Evolutionary conservation across 2,797 vertebrate genomes (phyloP).

Genomic region (Danio jaintianensis): DNA sequence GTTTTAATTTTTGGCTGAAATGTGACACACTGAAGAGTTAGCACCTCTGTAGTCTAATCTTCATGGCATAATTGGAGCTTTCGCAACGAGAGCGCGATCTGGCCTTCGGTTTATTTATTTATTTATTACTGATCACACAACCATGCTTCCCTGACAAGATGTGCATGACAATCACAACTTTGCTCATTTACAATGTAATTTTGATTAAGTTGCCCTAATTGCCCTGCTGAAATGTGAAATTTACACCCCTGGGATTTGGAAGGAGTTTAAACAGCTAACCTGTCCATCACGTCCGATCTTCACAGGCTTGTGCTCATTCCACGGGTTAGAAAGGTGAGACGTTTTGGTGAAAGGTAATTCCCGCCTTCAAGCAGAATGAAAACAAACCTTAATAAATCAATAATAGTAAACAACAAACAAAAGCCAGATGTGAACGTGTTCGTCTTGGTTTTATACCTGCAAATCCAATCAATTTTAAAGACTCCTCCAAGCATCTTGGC

Average conservation of each 20-base stretch:
- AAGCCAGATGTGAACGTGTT: neutral
- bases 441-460: conserved; percentile 81
- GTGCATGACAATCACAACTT: too few species aligned
- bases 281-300: conserved; percentile 99
- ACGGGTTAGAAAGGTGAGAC: conserved; percentile 94
- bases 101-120: too few species aligned
- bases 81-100: too few species aligned
- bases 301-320: conserved; percentile 98
- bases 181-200: too few species aligned
- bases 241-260: neutral
- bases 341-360: conserved; percentile 98
- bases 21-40: too few species aligned
- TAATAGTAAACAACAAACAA: neutral
- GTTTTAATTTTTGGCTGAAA: too few species aligned
- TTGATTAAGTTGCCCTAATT: too few species aligned
- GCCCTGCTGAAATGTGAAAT: too few species aligned
- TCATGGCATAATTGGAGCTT: too few species aligned
- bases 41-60: too few species aligned
- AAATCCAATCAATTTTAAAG: conserved; percentile 99
- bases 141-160: too few species aligned
- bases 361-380: conserved; percentile 77
- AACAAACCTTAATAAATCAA: neutral
- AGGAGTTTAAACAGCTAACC: conserved; percentile 75
- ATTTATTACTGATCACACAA: too few species aligned
- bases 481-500: conserved; percentile 99